A percentile compares a stretch with the other conserved stretches of the same genome.
Evolutionary conservation across 2,888 invertebrate species (phyloP).

Genomic region (Metalampra italica): DNA sequence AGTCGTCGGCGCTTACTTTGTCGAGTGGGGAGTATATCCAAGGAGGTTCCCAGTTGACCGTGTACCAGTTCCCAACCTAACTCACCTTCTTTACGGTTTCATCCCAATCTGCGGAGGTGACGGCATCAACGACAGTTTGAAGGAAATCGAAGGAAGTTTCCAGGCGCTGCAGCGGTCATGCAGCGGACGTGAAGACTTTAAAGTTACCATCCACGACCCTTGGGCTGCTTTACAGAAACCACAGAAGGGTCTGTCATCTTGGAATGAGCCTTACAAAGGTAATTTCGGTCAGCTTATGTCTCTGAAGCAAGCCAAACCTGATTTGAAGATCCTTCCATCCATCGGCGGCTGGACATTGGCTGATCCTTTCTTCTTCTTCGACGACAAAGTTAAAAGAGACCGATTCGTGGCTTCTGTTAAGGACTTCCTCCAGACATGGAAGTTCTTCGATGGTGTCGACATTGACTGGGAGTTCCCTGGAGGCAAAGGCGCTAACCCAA

Average conservation of each 20-base stretch:
- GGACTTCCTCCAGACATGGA: slow-evolving; percentile 70
- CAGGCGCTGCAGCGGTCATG: slow-evolving; percentile 70
- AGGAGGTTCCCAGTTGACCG: slow-evolving; percentile 68
- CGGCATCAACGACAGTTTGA: slow-evolving; percentile 72
- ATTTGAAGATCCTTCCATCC: slow-evolving; percentile 66
- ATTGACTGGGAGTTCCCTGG: slow-evolving; percentile 76
- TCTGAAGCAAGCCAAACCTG: slow-evolving; percentile 66
- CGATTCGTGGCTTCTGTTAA: slow-evolving; percentile 68
- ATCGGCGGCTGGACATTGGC: slow-evolving; percentile 71
- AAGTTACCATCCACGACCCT: slow-evolving; percentile 70
- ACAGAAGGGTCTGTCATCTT: slow-evolving; percentile 64
- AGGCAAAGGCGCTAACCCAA: slow-evolving; percentile 69
- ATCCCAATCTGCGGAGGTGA: slow-evolving; percentile 73
- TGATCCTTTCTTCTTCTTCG: slow-evolving; percentile 71
- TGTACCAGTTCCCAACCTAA: slow-evolving; percentile 63
- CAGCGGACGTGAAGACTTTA: slow-evolving; percentile 69
- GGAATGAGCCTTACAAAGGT: slow-evolving; percentile 74
- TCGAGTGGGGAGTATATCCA: slow-evolving; percentile 73
- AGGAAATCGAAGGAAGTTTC: slow-evolving; percentile 72
- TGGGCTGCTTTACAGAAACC: slow-evolving; percentile 74
- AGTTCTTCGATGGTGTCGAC: slow-evolving; percentile 72
- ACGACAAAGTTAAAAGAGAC: slow-evolving; percentile 55
- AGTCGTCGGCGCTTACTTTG: slow-evolving; percentile 68
- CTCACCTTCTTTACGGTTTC: slow-evolving; percentile 68
- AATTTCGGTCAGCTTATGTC: slow-evolving; percentile 73